phyloP scores from a whole-genome alignment of 2,797 vertebrate genomes.

The Pyrocephalus nanus region DNA sequence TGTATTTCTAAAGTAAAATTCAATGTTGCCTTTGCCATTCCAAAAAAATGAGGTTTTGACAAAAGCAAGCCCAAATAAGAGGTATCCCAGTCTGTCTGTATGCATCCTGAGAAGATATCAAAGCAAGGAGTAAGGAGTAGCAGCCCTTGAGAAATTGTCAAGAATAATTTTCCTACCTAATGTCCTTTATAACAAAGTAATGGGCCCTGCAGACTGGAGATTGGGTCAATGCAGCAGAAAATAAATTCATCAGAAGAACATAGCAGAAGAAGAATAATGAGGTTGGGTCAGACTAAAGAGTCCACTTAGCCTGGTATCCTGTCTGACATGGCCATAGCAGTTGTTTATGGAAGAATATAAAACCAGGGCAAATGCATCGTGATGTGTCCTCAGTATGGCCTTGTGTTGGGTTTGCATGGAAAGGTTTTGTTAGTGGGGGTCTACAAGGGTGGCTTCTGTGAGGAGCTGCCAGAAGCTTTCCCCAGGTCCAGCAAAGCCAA shows the following conservation, averaged over 20 bases:
- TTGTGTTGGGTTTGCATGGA: not conserved
- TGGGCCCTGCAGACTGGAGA: not conserved
- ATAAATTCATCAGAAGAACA: not conserved
- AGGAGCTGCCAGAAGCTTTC: not conserved
- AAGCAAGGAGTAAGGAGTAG: not conserved
- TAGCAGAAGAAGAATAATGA: not conserved
- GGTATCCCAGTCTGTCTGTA: not conserved
- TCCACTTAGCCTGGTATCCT: not conserved
- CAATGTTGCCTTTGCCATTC: not conserved
- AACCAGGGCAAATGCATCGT: not conserved
- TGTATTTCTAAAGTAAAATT: not conserved
- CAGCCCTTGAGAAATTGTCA: not conserved
- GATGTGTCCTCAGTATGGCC: not conserved
- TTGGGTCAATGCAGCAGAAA: slow-evolving; percentile 21
- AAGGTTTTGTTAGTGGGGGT: not conserved
- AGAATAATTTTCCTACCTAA: slow-evolving; percentile 3
- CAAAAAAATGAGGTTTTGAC: not conserved
- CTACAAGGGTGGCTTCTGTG: not conserved
- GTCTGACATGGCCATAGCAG: not conserved
- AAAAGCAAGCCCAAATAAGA: not conserved
- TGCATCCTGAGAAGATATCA: not conserved
- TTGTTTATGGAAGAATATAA: not conserved
- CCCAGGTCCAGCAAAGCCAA: not conserved
- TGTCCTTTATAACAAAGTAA: slow-evolving; percentile 7
- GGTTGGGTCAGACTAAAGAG: not conserved